A percentile compares a stretch with the other conserved stretches of the same genome.
phyloP scores from a whole-genome alignment of 2,797 vertebrate genomes.

The Cirrhinus molitorella region DNA sequence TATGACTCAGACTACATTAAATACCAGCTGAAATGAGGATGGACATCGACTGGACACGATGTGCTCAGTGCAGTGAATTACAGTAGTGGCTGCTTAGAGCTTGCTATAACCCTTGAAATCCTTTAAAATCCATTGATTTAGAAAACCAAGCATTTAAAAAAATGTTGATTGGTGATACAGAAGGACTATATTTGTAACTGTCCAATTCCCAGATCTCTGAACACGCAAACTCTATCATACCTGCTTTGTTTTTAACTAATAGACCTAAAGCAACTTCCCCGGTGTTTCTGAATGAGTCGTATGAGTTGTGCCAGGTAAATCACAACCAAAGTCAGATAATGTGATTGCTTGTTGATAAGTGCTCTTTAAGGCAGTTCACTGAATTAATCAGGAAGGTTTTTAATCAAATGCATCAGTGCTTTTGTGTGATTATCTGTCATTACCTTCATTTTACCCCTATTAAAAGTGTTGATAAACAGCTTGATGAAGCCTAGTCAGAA shows the following conservation, averaged over 20 bases:
- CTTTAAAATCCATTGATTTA: not conserved
- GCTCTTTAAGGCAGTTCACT: constrained; percentile 27
- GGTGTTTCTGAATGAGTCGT: not conserved
- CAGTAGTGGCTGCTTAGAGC: not conserved
- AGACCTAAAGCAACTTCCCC: not conserved
- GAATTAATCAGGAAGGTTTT: constrained; percentile 40
- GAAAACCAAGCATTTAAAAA: not conserved
- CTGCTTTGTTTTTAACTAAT: constrained; percentile 1
- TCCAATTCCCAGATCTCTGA: not conserved
- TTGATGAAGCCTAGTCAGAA: constrained; percentile 33
- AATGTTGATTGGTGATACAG: not conserved
- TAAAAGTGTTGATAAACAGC: constrained; percentile 51
- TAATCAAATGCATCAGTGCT: constrained; percentile 44
- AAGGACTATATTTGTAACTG: not conserved
- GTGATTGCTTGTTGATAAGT: constrained; percentile 16
- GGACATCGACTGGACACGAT: not conserved
- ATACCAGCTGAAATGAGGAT: constrained; percentile 22
- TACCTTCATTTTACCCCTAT: constrained; percentile 42
- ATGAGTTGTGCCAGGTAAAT: constrained; percentile 5
- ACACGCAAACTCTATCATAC: not conserved
- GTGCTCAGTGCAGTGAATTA: not conserved
- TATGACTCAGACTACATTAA: not conserved
- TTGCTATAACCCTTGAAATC: not conserved
- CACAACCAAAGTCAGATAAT: not conserved
- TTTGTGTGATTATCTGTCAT: constrained; percentile 54